Percentiles rank a stretch among this genome's conserved stretches.
These are phyloP conservation scores for Ginglymostoma cirratum DNA, from an alignment of 2,113 vertebrate genomes.

Conservation along the genomic window DNA sequence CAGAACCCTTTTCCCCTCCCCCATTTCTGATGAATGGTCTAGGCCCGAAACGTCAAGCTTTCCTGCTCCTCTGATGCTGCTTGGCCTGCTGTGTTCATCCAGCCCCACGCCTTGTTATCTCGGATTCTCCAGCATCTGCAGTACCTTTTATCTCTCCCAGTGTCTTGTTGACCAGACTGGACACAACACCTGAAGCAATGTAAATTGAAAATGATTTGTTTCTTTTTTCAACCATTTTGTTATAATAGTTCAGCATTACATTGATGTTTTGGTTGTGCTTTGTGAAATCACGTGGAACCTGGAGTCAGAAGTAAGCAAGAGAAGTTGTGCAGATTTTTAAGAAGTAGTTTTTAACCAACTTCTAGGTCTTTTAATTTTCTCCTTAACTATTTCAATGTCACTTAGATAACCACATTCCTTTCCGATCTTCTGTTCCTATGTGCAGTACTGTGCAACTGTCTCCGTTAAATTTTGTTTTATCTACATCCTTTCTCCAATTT, in stretches of 20 bases:
- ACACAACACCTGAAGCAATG: background rate
- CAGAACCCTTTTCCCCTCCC: too few species aligned
- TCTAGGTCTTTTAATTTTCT: background rate
- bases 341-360: background rate
- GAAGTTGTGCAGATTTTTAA: background rate
- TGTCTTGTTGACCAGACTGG: background rate
- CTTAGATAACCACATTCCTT: background rate
- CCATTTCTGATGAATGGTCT: too few species aligned
- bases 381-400: background rate
- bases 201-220: background rate
- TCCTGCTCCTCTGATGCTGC: too few species aligned
- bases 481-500: background rate
- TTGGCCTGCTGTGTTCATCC: too few species aligned
- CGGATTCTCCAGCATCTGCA: too few species aligned
- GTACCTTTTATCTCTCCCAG: too few species aligned
- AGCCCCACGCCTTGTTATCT: too few species aligned
- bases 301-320: background rate
- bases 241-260: background rate
- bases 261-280: background rate
- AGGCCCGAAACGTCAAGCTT: too few species aligned
- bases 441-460: background rate
- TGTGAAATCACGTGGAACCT: background rate
- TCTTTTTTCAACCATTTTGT: background rate
- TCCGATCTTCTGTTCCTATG: background rate
- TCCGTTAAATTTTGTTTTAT: background rate